These are phyloP conservation scores for Alectoris magna DNA, from an alignment of 2,797 vertebrate species.

Conservation along the genomic window DNA sequence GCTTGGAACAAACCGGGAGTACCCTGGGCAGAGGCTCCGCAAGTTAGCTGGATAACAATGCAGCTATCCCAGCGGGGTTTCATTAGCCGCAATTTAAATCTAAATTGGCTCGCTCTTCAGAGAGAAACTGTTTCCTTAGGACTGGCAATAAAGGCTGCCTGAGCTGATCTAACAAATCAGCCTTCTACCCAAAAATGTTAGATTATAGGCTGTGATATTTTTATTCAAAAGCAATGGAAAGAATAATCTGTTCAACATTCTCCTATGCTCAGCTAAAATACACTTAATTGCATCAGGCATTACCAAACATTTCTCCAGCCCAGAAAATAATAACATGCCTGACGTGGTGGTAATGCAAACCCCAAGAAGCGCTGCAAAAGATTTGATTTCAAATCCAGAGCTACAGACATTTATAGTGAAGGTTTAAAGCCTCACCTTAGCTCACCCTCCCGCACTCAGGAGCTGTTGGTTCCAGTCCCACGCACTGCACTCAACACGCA, in stretches of 20 bases:
- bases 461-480: background rate
- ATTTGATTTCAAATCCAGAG: background rate
- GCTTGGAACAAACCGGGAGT: background rate
- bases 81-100: background rate
- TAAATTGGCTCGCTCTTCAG: constrained; percentile 2
- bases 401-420: background rate
- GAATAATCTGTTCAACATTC: background rate
- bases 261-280: background rate
- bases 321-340: constrained; percentile 4
- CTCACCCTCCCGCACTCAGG: background rate
- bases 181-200: constrained; percentile 41
- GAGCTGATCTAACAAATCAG: constrained; percentile 41
- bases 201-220: constrained; percentile 14
- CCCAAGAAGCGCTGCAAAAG: background rate
- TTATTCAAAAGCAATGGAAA: background rate
- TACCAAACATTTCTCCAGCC: constrained; percentile 3
- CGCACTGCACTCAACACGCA: background rate
- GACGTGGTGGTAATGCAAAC: background rate
- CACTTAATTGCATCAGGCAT: constrained; percentile 16
- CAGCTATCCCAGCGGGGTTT: constrained; percentile 6
- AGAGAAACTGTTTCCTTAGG: constrained; percentile 5
- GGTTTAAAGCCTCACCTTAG: background rate
- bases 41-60: background rate
- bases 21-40: background rate
- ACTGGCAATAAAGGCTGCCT: constrained; percentile 46